phyloP scores from a whole-genome alignment of 1,140 invertebrate species.

The Pissodes strobi region DNA sequence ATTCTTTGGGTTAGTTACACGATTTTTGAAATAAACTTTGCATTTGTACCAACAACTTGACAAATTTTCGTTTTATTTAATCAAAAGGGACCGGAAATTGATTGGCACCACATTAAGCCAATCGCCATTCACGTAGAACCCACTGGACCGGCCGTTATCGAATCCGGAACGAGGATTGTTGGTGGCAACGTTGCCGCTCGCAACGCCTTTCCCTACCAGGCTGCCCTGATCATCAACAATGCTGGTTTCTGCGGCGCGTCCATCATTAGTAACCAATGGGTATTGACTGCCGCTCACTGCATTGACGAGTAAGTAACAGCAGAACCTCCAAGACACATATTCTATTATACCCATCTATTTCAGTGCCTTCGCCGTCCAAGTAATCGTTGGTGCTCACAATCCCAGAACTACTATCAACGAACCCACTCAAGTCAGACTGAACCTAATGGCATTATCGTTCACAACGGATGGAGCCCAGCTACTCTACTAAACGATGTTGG shows the following conservation, averaged over 20 bases:
- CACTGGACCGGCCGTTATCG: background rate
- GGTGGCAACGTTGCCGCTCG: slow-evolving; percentile 10
- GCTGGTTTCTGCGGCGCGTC: slow-evolving; percentile 27
- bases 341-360: too few relatives aligned
- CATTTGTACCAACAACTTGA: too few relatives aligned
- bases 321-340: too few relatives aligned
- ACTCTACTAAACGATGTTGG: slow-evolving; percentile 21
- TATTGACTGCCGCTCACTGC: slow-evolving; percentile 29
- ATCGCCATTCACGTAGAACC: slow-evolving; percentile 8
- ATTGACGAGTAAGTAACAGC: slow-evolving; percentile 9
- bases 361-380: background rate
- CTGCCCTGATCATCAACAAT: slow-evolving; percentile 20
- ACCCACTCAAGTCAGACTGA: slow-evolving; percentile 12
- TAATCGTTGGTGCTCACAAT: slow-evolving; percentile 28
- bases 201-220: slow-evolving; percentile 18
- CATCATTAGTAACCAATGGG: slow-evolving; percentile 1
- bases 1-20: too few relatives aligned
- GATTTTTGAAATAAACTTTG: too few relatives aligned
- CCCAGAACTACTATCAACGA: slow-evolving; percentile 17
- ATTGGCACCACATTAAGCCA: slow-evolving; percentile 14
- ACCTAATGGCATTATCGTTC: background rate
- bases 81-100: slow-evolving; percentile 4
- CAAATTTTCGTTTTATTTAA: too few relatives aligned
- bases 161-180: slow-evolving; percentile 14
- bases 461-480: slow-evolving; percentile 1